Percentiles rank a stretch among this genome's conserved stretches.
phyloP scores from a whole-genome alignment of 2,113 vertebrate genomes.

The Prinia subflava region DNA sequence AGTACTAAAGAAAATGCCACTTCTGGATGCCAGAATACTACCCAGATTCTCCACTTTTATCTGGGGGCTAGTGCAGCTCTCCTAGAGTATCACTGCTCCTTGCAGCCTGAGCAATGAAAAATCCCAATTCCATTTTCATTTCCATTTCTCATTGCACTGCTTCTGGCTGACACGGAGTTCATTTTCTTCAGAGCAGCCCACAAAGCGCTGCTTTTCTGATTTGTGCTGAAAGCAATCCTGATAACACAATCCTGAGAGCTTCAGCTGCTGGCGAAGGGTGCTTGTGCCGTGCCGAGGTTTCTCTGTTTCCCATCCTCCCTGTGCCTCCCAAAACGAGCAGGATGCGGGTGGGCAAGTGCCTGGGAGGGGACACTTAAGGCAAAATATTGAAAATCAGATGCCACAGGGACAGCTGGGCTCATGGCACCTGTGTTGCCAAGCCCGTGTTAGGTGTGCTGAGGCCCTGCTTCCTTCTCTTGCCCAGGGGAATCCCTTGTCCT shows the following conservation, averaged over 20 bases:
- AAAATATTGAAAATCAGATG: not conserved
- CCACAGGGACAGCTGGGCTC: rapidly evolving
- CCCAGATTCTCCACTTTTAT: not conserved
- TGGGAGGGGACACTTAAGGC: not conserved
- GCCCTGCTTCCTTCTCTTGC: not conserved
- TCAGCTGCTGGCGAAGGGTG: rapidly evolving
- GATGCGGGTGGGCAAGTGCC: not conserved
- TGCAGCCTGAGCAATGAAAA: not conserved
- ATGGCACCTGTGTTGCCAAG: not conserved
- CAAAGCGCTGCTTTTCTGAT: not conserved
- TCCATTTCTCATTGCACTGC: not conserved
- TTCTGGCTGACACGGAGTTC: not conserved
- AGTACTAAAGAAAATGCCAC: not conserved
- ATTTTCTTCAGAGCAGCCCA: not conserved
- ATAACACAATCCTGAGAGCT: not conserved
- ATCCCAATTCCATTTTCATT: not conserved
- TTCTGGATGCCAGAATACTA: not conserved
- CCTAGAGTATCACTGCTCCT: not conserved
- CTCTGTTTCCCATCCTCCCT: not conserved
- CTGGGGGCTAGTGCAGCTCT: not conserved
- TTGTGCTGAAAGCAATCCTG: not conserved
- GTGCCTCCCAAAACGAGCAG: not conserved
- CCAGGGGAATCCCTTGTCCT: not conserved
- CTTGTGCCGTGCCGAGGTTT: not conserved
- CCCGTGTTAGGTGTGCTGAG: not conserved